Conservation (phyloP, 2,797 vertebrate species). For the Rhinatrema bivittatum region DNA sequence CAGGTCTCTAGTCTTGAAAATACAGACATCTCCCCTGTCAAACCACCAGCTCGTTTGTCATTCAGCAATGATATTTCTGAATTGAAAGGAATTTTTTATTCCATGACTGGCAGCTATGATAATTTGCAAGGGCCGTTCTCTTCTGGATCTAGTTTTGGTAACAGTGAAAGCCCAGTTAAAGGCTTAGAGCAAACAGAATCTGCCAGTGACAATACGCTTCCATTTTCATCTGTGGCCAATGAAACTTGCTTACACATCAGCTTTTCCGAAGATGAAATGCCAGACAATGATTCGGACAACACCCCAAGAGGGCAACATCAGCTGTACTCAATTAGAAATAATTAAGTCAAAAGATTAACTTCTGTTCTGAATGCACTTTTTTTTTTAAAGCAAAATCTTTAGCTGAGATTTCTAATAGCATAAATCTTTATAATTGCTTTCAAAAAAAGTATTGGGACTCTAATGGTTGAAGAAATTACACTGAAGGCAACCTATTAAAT, state of each 20-base stretch:
- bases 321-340: constrained; percentile 11
- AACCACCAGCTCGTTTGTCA: constrained; percentile 40
- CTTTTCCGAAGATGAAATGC: constrained; percentile 74
- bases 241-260: constrained; percentile 80
- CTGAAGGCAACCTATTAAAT: background rate
- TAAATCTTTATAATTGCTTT: too few relatives aligned
- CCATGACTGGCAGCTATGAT: constrained; percentile 42
- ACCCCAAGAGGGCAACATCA: background rate
- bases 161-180: too few relatives aligned
- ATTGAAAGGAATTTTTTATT: constrained; percentile 42
- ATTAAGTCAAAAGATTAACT: background rate
- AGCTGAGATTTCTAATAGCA: too few relatives aligned
- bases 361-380: background rate
- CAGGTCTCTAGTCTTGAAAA: constrained; percentile 60
- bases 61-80: constrained; percentile 51
- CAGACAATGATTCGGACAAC: constrained; percentile 40
- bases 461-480: background rate
- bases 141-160: constrained; percentile 4
- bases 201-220: constrained; percentile 24
- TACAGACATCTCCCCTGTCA: constrained; percentile 53
- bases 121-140: constrained; percentile 5
- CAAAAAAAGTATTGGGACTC: background rate
- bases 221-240: constrained; percentile 50
- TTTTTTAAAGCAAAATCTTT: too few relatives aligned
- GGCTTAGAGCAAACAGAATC: background rate